A percentile compares a stretch with the other conserved stretches of the same genome.
Conservation (phyloP, 1,140 invertebrate genomes). For the Polypedilum pembai region DNA sequence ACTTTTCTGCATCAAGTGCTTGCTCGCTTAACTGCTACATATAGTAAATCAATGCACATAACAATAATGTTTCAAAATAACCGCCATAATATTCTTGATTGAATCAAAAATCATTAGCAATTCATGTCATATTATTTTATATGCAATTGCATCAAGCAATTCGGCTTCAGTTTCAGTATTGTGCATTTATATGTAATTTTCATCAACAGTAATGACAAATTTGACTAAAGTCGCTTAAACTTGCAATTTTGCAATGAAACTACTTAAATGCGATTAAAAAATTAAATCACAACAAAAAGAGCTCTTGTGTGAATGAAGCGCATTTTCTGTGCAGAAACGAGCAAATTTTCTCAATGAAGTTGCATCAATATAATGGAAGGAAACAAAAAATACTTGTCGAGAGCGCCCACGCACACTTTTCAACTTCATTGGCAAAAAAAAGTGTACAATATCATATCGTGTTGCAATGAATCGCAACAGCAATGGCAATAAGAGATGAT, state of each 20-base stretch:
- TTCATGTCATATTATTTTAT: conserved; percentile 19
- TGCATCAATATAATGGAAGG: neutral
- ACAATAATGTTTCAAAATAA: neutral
- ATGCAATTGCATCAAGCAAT: conserved; percentile 1
- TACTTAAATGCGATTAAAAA: neutral
- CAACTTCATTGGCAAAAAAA: conserved; percentile 4
- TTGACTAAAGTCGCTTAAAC: conserved; percentile 17
- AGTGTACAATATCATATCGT: neutral
- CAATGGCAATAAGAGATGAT: conserved; percentile 17
- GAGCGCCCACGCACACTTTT: neutral
- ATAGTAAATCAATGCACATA: neutral
- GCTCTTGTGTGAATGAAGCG: too few species aligned
- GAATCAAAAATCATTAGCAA: conserved; percentile 12
- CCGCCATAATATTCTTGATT: neutral
- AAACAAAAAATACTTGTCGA: neutral
- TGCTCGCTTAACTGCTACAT: neutral
- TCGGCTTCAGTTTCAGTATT: neutral
- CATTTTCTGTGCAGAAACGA: too few species aligned
- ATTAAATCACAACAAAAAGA: too few species aligned
- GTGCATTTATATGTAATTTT: neutral
- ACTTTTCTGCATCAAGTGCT: neutral
- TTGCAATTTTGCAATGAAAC: conserved; percentile 8
- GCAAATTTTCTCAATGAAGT: neutral
- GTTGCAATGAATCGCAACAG: neutral
- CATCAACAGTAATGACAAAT: conserved; percentile 9